Conservation (phyloP, 2,113 vertebrate species). For the Ailuropoda melanoleuca region DNA sequence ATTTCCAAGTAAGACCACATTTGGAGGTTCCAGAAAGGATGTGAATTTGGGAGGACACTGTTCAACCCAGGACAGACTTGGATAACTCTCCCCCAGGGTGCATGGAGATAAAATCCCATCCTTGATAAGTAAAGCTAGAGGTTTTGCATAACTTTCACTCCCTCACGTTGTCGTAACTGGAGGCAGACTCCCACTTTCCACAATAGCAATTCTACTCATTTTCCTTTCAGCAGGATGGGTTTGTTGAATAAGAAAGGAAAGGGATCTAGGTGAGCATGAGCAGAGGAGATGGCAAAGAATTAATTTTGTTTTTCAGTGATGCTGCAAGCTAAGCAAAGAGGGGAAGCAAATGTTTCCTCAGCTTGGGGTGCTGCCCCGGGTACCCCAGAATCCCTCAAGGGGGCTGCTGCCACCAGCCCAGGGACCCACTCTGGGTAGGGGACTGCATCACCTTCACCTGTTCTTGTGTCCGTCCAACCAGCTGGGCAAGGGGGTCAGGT, state of each 20-base stretch:
- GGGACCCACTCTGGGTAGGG: too few species aligned
- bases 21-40: background rate
- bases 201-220: background rate
- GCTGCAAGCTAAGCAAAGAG: background rate
- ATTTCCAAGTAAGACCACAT: background rate
- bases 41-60: background rate
- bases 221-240: background rate
- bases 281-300: too few species aligned
- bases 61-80: background rate
- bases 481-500: background rate
- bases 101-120: accelerated
- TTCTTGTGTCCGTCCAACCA: background rate
- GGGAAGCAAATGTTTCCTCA: background rate
- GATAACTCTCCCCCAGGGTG: accelerated
- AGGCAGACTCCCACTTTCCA: accelerated
- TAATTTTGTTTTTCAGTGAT: background rate
- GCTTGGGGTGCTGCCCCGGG: accelerated
- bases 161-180: accelerated
- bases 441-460: accelerated
- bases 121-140: background rate
- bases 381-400: background rate
- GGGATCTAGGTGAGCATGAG: background rate
- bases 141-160: accelerated
- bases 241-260: background rate
- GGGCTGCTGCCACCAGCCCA: background rate